phyloP scores from a whole-genome alignment of 2,888 invertebrate genomes.

The Macaria liturata region DNA sequence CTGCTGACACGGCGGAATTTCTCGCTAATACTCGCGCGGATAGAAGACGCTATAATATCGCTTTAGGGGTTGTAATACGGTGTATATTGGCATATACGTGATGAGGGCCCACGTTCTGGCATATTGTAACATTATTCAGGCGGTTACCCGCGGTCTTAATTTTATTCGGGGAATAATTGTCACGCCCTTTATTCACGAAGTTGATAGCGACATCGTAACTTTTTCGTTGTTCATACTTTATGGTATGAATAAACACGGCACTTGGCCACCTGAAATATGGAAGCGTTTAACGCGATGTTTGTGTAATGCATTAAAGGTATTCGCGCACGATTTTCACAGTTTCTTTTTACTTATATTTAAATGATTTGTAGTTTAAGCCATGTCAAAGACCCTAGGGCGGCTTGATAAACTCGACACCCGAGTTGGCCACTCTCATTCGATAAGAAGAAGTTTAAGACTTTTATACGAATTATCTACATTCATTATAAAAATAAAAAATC shows the following conservation, averaged over 20 bases:
- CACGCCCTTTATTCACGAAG: conserved; percentile 28
- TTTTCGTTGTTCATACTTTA: conserved; percentile 16
- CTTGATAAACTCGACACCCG: no score
- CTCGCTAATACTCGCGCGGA: conserved; percentile 43
- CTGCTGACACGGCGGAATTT: conserved; percentile 59
- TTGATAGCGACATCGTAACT: conserved; percentile 20
- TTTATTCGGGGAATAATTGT: conserved; percentile 35
- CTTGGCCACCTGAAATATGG: conserved; percentile 8
- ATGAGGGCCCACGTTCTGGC: conserved; percentile 34
- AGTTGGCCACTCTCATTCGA: no score
- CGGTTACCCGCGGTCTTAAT: conserved; percentile 34
- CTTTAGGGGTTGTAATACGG: conserved; percentile 40
- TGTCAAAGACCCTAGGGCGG: no score
- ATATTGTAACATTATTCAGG: conserved; percentile 37
- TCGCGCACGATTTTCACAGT: no score
- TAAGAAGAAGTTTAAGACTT: no score
- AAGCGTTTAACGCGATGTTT: no score
- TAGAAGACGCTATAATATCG: conserved; percentile 45
- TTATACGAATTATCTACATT: no score
- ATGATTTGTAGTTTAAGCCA: no score
- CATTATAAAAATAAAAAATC: no score
- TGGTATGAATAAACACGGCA: conserved; percentile 29
- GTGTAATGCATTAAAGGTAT: no score
- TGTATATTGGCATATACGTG: conserved; percentile 36
- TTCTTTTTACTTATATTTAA: no score